Percentiles rank a stretch among this genome's conserved stretches.
Evolutionary conservation across 1,140 invertebrate species (phyloP).

Genomic region (Brachionus asplanchnoidis): DNA sequence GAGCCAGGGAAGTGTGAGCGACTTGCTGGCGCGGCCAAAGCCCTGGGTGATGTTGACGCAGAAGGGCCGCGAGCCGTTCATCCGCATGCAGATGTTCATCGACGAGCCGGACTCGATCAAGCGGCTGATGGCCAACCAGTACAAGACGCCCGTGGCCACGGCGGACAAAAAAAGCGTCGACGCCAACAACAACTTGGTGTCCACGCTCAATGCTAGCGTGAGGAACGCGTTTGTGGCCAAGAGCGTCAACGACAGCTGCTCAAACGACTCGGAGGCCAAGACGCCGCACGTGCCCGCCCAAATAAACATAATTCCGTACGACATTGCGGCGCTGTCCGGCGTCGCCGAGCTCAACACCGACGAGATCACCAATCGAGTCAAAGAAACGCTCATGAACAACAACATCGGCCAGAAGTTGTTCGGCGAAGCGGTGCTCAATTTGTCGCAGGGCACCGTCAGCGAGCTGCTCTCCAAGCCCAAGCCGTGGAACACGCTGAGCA

Average conservation of each 20-base stretch:
- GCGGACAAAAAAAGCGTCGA: background rate
- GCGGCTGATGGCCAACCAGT: slow-evolving; percentile 22
- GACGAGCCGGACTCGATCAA: slow-evolving; percentile 63
- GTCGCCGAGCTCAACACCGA: slow-evolving; percentile 94
- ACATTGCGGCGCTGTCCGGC: slow-evolving; percentile 52
- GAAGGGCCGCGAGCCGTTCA: slow-evolving; percentile 92
- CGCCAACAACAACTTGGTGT: background rate
- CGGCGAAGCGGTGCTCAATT: slow-evolving; percentile 86
- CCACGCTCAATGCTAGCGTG: background rate
- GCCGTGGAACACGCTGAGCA: slow-evolving; percentile 97
- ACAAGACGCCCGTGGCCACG: background rate
- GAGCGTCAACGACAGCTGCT: background rate
- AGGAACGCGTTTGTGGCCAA: background rate
- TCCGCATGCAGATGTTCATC: slow-evolving; percentile 95
- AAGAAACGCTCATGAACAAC: slow-evolving; percentile 88
- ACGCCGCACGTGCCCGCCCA: background rate
- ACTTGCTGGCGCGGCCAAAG: slow-evolving; percentile 85
- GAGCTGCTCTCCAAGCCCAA: slow-evolving; percentile 94
- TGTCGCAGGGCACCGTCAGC: slow-evolving; percentile 89
- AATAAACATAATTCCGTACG: slow-evolving; percentile 41
- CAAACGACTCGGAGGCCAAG: background rate
- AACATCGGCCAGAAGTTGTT: slow-evolving; percentile 98
- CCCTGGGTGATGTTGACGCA: slow-evolving; percentile 96
- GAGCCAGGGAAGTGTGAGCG: slow-evolving; percentile 72
- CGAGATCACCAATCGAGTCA: slow-evolving; percentile 90